Percentiles rank a stretch among this genome's conserved stretches.
These are phyloP conservation scores for Amphiura filiformis DNA, from an alignment of 35 echinoderm and acorn worm genomes.

Conservation along the genomic window DNA sequence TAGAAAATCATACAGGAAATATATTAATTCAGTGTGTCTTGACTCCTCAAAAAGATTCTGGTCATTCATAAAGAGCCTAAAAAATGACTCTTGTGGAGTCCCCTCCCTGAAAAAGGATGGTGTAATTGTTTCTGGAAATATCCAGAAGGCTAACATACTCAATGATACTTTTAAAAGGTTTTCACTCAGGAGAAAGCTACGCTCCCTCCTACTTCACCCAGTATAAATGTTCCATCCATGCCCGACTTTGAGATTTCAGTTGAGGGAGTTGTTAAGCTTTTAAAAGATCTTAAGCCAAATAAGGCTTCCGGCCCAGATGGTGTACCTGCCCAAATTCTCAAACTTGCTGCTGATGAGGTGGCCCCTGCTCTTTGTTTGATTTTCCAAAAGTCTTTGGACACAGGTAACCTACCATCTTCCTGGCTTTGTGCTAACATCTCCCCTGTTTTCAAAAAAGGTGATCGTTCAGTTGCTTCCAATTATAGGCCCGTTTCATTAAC, in stretches of 20 bases:
- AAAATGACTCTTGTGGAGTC: neutral
- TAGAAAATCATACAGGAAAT: neutral
- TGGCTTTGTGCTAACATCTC: constrained; percentile 20
- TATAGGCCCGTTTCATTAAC: neutral
- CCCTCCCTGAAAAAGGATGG: neutral
- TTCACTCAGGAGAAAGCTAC: neutral
- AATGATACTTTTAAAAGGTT: neutral
- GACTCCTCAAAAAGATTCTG: neutral
- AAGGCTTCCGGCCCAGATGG: neutral
- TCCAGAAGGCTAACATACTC: constrained; percentile 19
- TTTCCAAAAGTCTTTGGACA: constrained; percentile 14
- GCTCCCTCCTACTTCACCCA: neutral
- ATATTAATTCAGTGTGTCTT: neutral
- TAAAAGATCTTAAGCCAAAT: neutral
- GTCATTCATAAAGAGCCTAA: neutral
- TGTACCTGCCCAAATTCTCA: neutral
- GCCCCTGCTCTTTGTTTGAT: neutral
- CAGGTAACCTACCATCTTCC: neutral
- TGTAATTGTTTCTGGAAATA: neutral
- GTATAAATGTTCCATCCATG: neutral
- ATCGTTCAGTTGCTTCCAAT: neutral
- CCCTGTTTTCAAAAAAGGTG: constrained; percentile 30
- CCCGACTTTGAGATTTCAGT: neutral
- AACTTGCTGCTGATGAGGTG: neutral
- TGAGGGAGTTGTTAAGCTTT: neutral